These are phyloP conservation scores for Manis crassicaudata DNA, from an alignment of 2,797 vertebrate species.

Conservation along the genomic window DNA sequence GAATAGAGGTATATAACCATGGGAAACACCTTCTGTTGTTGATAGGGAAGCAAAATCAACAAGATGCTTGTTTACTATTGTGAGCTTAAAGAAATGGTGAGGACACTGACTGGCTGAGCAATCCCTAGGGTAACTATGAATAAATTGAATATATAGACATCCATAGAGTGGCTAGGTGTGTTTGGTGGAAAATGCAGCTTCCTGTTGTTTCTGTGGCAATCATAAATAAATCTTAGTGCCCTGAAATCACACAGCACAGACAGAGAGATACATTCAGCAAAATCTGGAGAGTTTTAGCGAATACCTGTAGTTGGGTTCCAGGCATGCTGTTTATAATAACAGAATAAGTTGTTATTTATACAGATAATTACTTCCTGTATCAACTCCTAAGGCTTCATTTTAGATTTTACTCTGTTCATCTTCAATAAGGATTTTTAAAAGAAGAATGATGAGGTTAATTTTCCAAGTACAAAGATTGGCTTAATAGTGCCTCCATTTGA, in stretches of 20 bases:
- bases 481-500: background rate
- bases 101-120: constrained; percentile 64
- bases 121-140: constrained; percentile 61
- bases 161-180: constrained; percentile 62
- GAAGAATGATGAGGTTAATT: background rate
- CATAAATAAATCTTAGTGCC: constrained; percentile 61
- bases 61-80: constrained; percentile 66
- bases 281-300: background rate
- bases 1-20: background rate
- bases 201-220: constrained; percentile 31
- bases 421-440: constrained; percentile 26
- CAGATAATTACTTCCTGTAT: background rate
- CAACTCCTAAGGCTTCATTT: background rate
- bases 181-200: constrained; percentile 71
- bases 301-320: background rate
- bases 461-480: background rate
- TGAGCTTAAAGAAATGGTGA: constrained; percentile 63
- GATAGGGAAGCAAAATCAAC: constrained; percentile 59
- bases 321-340: constrained; percentile 12
- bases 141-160: constrained; percentile 64
- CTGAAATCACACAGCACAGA: constrained; percentile 57
- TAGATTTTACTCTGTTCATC: background rate
- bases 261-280: constrained; percentile 27
- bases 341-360: background rate
- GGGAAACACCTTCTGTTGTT: constrained; percentile 34